Base-by-base conservation (phyloP, 2,113 vertebrate genomes). In the Ranitomeya imitator region DNA sequence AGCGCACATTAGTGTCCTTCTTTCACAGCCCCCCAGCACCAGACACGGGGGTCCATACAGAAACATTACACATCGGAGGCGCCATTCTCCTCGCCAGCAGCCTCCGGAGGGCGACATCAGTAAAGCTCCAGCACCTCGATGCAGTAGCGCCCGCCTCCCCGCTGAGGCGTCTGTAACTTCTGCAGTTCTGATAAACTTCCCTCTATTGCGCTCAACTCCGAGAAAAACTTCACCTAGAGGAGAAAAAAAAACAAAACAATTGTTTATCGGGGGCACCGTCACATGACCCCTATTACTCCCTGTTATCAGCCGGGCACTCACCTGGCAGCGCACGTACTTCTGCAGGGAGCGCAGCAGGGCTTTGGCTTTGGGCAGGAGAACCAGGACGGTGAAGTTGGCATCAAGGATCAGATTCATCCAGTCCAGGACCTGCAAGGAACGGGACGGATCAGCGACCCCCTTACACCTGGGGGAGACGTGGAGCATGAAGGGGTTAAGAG, bases 371-470 rank as follows among this genome's bases (percentile, higher is more conserved):
- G 97, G 96, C 78, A 96, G 93, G 96, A 99, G 96, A 79, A 97
- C 96, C 85, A 99, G 92, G 61, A 98, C 95, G 0, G 97, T 97
- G 92, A 99, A 99, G 65, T 99, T 97, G 74, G 97, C 97, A 88
- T 99, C 98, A 67, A 99, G 93, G 57, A 99, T 65, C 21, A 99
- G 92, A 90, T 97, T 97, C 74, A 99, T 95, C 98, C 98, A 99
- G 88, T 99, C 98, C 95, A 99, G 94, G 83, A 99, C 92, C 98
- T 99, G 91, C 57, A 91, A 86, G 18, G 7, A 31, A 23, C 54
- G 21, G 6, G 51, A 59, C 3, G 23, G 15, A 15, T 55, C 19
- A 57, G 37, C 5, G 5, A 45, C 37, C 37, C 37, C 37, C 37
- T 5, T 5, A 45, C 37, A 45, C 37, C 26, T 31, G 26, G 26